phyloP scores from a whole-genome alignment of 2,888 invertebrate genomes.

The Cheilosia scutellata region DNA sequence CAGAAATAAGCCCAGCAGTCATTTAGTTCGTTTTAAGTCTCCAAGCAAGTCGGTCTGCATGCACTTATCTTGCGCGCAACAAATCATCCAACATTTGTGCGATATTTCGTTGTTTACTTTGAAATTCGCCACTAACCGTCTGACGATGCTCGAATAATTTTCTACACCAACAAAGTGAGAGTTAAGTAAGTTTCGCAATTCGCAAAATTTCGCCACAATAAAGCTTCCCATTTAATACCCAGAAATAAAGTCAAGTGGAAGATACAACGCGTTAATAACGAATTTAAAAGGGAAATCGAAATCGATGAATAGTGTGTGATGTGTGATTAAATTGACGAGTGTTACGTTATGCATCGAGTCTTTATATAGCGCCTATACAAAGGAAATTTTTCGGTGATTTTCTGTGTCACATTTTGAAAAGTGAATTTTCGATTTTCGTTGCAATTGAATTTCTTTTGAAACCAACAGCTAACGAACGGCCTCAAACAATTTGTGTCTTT shows the following conservation, averaged over 20 bases:
- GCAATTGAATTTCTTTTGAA: slow-evolving; percentile 20
- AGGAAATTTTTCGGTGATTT: slow-evolving; percentile 33
- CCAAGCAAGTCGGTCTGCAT: slow-evolving; percentile 71
- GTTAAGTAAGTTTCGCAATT: slow-evolving; percentile 63
- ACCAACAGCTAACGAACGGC: background rate
- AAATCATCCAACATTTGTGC: slow-evolving; percentile 37
- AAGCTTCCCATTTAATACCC: slow-evolving; percentile 43
- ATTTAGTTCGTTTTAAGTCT: slow-evolving; percentile 74
- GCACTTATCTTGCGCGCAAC: slow-evolving; percentile 39
- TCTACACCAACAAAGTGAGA: slow-evolving; percentile 65
- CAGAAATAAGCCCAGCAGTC: slow-evolving; percentile 69
- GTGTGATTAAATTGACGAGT: slow-evolving; percentile 51
- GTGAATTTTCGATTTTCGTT: slow-evolving; percentile 56
- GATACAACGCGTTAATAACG: slow-evolving; percentile 54
- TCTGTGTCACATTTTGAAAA: slow-evolving; percentile 51
- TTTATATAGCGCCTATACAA: slow-evolving; percentile 15
- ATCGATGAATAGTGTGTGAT: slow-evolving; percentile 61
- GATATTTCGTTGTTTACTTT: slow-evolving; percentile 45
- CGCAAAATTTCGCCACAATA: slow-evolving; percentile 65
- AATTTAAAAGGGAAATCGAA: slow-evolving; percentile 75
- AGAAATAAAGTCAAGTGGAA: slow-evolving; percentile 45
- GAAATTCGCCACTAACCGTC: slow-evolving; percentile 35
- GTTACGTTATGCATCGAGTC: slow-evolving; percentile 27
- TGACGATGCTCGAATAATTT: slow-evolving; percentile 51
- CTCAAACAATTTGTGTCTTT: slow-evolving; percentile 9